Evolutionary conservation across 2,888 invertebrate species (phyloP).

Genomic region (Bombylius discolor): DNA sequence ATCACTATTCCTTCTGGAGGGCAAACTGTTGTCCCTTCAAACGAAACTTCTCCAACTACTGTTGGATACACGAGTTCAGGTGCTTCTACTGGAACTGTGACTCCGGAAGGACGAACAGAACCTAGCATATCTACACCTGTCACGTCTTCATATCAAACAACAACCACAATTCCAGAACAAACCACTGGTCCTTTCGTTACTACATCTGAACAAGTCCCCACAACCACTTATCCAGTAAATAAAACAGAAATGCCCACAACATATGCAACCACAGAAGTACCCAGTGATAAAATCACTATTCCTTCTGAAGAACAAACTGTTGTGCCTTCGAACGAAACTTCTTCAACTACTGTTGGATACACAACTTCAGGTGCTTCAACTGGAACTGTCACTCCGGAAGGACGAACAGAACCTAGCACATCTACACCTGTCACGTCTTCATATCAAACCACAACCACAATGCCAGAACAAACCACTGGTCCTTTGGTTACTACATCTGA

Average conservation of each 20-base stretch:
- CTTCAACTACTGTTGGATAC: not conserved
- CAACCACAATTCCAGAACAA: no score
- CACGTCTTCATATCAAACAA: no score
- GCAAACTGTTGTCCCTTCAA: not conserved
- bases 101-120: not conserved
- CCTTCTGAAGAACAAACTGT: not conserved
- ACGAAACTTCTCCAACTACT: not conserved
- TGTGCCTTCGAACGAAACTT: not conserved
- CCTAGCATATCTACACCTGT: no score
- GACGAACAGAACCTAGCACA: no score
- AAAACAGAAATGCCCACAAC: not conserved
- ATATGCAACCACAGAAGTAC: not conserved
- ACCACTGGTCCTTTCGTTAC: not conserved
- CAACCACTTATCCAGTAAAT: not conserved
- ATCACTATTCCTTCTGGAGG: no score
- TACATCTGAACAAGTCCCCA: not conserved
- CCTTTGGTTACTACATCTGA: no score
- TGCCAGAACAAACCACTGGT: no score
- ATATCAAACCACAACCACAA: no score
- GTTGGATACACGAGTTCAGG: not conserved
- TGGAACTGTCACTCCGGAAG: not conserved
- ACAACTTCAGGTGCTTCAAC: constrained; percentile 3
- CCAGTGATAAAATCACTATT: not conserved
- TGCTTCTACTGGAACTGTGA: not conserved
- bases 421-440: no score